Evolutionary conservation across 2,888 invertebrate genomes (phyloP).

Genomic region (Apantesis nais): DNA sequence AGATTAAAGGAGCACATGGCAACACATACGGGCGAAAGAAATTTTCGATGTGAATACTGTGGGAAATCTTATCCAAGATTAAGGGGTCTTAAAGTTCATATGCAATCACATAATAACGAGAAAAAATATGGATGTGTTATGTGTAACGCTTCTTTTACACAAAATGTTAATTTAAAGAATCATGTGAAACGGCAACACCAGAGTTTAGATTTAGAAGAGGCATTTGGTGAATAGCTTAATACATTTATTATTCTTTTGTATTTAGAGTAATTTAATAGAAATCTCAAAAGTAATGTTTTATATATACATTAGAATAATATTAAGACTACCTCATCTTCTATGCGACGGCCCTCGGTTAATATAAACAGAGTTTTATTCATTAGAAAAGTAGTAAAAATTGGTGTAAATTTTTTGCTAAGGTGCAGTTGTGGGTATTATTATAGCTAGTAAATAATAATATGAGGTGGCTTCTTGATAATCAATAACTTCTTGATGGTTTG

Average conservation of each 20-base stretch:
- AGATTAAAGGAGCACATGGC: slow-evolving; percentile 76
- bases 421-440: not conserved
- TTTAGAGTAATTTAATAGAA: not conserved
- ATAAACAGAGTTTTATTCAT: not conserved
- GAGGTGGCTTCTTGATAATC: not conserved
- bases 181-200: slow-evolving; percentile 82
- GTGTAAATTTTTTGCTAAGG: not conserved
- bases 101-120: slow-evolving; percentile 83
- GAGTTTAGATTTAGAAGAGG: slow-evolving; percentile 52
- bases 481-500: too few species aligned
- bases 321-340: not conserved
- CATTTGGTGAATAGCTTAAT: slow-evolving; percentile 37
- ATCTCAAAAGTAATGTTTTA: not conserved
- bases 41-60: slow-evolving; percentile 73
- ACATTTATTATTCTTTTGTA: not conserved
- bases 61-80: slow-evolving; percentile 75
- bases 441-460: not conserved
- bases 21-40: slow-evolving; percentile 77
- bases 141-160: slow-evolving; percentile 84
- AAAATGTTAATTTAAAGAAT: slow-evolving; percentile 83
- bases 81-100: slow-evolving; percentile 80
- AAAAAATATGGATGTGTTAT: slow-evolving; percentile 81
- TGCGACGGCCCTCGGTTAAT: not conserved
- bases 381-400: not conserved
- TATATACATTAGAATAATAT: not conserved